Evolutionary conservation across 2,888 invertebrate genomes (phyloP).

Genomic region (Parthenolecanium corni): DNA sequence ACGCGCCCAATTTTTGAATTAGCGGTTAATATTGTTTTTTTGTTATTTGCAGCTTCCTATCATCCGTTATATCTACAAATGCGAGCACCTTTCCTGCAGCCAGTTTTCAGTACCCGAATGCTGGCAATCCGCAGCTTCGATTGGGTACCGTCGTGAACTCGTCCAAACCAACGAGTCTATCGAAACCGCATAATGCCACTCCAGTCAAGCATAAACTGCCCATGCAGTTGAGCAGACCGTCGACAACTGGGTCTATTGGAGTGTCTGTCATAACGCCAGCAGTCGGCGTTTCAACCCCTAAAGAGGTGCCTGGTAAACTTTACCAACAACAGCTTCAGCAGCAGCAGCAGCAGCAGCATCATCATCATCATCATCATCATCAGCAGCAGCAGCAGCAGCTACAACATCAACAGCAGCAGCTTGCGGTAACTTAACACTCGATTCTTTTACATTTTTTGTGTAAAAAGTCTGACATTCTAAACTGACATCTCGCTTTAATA

Average conservation of each 20-base stretch:
- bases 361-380: no score
- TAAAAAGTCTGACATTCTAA: no score
- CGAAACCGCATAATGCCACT: neutral
- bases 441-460: no score
- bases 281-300: neutral
- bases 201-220: conserved; percentile 19
- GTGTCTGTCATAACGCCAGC: conserved; percentile 26
- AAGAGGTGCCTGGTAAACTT: neutral
- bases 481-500: no score
- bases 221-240: conserved; percentile 25
- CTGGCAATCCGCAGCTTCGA: neutral
- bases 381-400: no score
- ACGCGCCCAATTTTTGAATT: no score
- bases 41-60: conserved; percentile 2
- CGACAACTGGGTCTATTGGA: conserved; percentile 11
- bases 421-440: neutral
- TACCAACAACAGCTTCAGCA: conserved; percentile 3
- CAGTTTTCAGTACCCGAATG: neutral
- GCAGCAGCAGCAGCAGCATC: conserved; percentile 3
- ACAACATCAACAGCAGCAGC: no score
- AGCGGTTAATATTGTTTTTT: neutral
- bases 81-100: conserved; percentile 7
- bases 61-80: conserved; percentile 12
- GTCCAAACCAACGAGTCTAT: neutral
- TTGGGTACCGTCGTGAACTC: neutral